Percentiles rank a stretch among this genome's conserved stretches.
Conservation (phyloP, 2,113 vertebrate species). For the Rallus limicola region DNA sequence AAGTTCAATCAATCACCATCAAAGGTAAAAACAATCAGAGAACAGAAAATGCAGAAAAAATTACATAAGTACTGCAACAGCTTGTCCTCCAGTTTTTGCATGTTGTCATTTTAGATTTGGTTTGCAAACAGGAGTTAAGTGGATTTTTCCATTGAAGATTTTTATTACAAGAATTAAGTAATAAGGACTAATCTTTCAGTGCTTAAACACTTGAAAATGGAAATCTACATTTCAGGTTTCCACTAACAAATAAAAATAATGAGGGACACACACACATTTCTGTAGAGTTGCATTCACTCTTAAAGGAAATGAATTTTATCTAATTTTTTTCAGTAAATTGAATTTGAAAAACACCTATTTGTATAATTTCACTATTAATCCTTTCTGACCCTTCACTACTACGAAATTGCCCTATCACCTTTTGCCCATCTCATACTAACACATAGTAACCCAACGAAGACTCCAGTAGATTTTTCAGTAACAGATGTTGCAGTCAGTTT, state of each 20-base stretch:
- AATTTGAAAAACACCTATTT: not conserved
- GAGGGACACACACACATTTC: rapidly evolving
- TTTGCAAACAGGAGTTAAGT: not conserved
- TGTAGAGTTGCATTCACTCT: not conserved
- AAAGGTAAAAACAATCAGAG: not conserved
- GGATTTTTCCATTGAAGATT: not conserved
- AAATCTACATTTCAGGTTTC: not conserved
- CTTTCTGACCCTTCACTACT: not conserved
- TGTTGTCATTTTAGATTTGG: not conserved
- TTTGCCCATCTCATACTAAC: not conserved
- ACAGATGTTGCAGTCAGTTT: not conserved
- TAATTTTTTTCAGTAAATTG: not conserved
- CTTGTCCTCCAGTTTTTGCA: not conserved
- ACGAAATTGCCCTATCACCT: not conserved
- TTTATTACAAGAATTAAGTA: not conserved
- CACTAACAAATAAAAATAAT: not conserved
- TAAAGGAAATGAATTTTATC: not conserved
- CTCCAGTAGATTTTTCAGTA: not conserved
- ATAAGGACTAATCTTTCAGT: not conserved
- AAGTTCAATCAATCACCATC: not conserved
- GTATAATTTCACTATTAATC: not conserved
- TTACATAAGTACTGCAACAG: not conserved
- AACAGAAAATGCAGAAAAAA: not conserved
- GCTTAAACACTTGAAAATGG: not conserved
- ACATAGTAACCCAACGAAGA: not conserved